These are phyloP conservation scores for Acleris cristana DNA, from an alignment of 2,888 invertebrate species.

Conservation along the genomic window DNA sequence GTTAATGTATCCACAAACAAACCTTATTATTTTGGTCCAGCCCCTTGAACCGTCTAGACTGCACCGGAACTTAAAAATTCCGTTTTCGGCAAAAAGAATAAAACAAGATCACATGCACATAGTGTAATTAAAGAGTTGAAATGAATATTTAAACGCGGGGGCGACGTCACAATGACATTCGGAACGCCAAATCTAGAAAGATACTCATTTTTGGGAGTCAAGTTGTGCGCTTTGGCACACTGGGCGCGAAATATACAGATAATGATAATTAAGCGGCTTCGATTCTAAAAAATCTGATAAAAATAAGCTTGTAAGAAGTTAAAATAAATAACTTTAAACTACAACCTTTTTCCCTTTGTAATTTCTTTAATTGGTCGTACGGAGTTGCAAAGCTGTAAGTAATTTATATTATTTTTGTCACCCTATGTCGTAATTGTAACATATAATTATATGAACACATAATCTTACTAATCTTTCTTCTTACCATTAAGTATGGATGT, in stretches of 20 bases:
- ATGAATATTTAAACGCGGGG: conserved; percentile 82
- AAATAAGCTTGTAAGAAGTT: no score
- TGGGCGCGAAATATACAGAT: conserved; percentile 42
- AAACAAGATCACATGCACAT: conserved; percentile 72
- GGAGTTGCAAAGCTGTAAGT: no score
- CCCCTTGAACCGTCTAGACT: conserved; percentile 33
- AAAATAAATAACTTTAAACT: no score
- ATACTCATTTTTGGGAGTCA: conserved; percentile 77
- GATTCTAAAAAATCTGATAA: neutral
- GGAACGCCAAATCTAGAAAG: conserved; percentile 74
- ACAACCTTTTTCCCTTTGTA: no score
- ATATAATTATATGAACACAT: no score
- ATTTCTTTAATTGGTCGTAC: no score
- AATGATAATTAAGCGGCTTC: neutral
- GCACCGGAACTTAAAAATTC: conserved; percentile 47
- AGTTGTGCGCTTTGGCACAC: conserved; percentile 58
- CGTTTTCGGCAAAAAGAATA: conserved; percentile 44
- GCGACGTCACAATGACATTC: conserved; percentile 75
- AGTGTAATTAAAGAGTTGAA: conserved; percentile 80
- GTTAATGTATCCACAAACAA: neutral
- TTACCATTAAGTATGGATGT: no score
- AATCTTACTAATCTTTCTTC: no score
- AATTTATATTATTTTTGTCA: no score
- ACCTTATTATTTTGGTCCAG: neutral
- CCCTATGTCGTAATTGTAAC: no score